Base-by-base conservation (phyloP, 2,888 invertebrate species). In the Philopedon plagiatum region DNA sequence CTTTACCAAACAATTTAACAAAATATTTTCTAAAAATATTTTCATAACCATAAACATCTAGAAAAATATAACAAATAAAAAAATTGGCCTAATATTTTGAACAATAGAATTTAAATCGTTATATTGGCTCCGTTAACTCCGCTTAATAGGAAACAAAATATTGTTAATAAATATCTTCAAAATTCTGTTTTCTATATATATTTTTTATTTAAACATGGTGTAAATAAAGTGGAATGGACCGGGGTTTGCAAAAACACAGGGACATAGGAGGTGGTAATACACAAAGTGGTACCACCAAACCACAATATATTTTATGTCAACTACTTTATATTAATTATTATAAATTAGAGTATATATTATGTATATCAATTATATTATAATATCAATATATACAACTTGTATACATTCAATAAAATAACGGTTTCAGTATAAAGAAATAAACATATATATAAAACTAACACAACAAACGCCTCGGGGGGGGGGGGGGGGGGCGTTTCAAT, bases 351-450 rank as follows among this genome's bases (percentile, higher is more conserved):
- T 85, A 84, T 83, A 84, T 78, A n/a, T n/a, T n/a, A 73, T 83
- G 82, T 84, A 77, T 81, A 73, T 73, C 73, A 73, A 68, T 73
- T 63, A 80, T 81, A 81, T 81, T 79, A 80, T 82, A 80, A 82
- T 83, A 83, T 82, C 80, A 84, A 84, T 85, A 85, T 85, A 85
- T 85, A 85, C 85, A 85, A 83, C 82, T 84, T 85, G 85, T 85
- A 84, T 85, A 85, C 85, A 85, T 81, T 82, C 80, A 85, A 82
- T 83, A 82, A 83, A 82, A 81, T 81, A 84, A 84, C 79, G 77
- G 68, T 60, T 81, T 83, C 83, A 82, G 82, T 82, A 81, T 78
- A 83, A 83, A 81, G 80, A 83, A 84, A 82, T 77, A 81, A 82
- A 83, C 77, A 79, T 75, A 82, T 81, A 65, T 70, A 70, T 67